Evolutionary conservation across 1,140 invertebrate genomes (phyloP).

Genomic region (Caerostris darwini): DNA sequence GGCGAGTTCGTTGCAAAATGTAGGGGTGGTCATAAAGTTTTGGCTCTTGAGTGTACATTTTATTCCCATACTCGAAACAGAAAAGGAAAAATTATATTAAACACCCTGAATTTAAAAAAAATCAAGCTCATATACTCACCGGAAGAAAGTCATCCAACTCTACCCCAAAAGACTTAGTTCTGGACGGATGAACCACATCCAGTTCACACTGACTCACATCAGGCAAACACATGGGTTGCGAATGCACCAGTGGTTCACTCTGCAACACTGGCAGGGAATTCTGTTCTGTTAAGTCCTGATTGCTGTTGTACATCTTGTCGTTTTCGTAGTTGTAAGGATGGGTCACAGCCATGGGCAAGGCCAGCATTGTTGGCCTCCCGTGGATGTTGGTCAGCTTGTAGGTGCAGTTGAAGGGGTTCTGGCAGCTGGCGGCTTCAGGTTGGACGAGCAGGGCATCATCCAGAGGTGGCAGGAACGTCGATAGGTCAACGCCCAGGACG

Average conservation of each 20-base stretch:
- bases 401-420: conserved; percentile 58
- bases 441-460: neutral
- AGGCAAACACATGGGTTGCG: conserved; percentile 29
- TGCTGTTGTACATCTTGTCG: neutral
- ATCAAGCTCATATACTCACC: conserved; percentile 85
- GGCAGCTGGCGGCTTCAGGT: neutral
- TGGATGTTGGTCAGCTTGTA: conserved; percentile 44
- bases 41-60: too few relatives aligned
- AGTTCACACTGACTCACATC: conserved; percentile 50
- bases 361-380: conserved; percentile 40
- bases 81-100: too few relatives aligned
- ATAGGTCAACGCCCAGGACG: conserved; percentile 56
- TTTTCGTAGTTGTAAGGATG: conserved; percentile 68
- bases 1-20: too few relatives aligned
- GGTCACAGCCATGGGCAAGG: conserved; percentile 58
- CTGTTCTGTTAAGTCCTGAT: neutral
- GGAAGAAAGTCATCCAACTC: conserved; percentile 92
- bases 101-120: too few relatives aligned
- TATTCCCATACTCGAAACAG: too few relatives aligned
- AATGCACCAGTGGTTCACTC: conserved; percentile 18
- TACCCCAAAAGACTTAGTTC: conserved; percentile 88
- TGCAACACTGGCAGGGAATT: neutral
- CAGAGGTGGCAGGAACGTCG: conserved; percentile 52
- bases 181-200: conserved; percentile 83
- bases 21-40: too few relatives aligned